Base-by-base conservation (phyloP, 2,888 invertebrate species). In the Nyleta sp. region DNA sequence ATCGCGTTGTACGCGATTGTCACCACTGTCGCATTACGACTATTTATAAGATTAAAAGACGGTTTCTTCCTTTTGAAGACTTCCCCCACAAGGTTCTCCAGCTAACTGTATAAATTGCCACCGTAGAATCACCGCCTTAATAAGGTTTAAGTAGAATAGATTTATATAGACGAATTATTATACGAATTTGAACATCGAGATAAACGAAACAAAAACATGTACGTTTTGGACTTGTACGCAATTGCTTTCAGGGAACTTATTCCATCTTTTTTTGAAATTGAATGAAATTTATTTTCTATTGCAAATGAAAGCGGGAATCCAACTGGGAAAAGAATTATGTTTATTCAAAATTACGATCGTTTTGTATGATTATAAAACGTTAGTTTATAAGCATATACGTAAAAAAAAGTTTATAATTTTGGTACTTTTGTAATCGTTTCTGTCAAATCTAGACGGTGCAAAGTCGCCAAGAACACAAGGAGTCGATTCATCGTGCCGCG, bases 51-150 rank as follows among this genome's bases (percentile, higher is more conserved):
- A 52, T 44, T 35, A 31, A 60, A 67, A 33, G 46, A 68, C 78
- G 80, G 72, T 83, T 86, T 85, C 85, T 86, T 85, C 84, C 82
- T 83, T 83, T 84, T 83, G 82, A 86, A 87, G 84, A 85, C 86
- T 87, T 87, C 84, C 85, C 84, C 85, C 44, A 84, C 84, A 87
- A 84, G 84, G 86, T 65, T 77, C 87, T 88, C 85, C 87, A 85
- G 85, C 83, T 85, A 85, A 88, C 84, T 89, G 89, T 90, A 90
- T 89, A 90, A 88, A 84, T 87, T 83, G 85, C 86, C 86, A 85
- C 86, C 82, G 85, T 89, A 88, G 86, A 42, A 87, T 86, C 84
- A 84, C 85, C 87, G 88, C 88, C 89, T 89, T 89, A 87, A 86
- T 82, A 85, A 88, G 85, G 87, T 86, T 85, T 85, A 83, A 84